Evolutionary conservation across 2,888 invertebrate genomes (phyloP), one percentile per base, ranked within the genome.

Genomic region (Nipponacmea schrenckii): DNA sequence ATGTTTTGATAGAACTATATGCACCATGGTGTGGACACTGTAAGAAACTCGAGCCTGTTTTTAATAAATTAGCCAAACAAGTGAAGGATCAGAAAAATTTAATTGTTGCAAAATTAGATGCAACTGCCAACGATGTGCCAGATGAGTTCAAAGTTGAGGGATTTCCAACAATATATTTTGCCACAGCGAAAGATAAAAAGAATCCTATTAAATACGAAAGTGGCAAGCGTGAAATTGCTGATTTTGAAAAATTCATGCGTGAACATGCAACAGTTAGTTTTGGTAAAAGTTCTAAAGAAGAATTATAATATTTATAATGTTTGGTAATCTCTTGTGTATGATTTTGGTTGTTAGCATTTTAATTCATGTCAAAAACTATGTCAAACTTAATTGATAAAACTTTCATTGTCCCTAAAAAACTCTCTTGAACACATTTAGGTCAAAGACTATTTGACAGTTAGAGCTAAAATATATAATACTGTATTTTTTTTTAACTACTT

Each of bases 11-110:
- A 71, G 91, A 91, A 79, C 89, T 92, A 77, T 91, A 91, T 79
- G 91, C 92, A 7, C 92, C 92, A 2, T 92, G 91, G 91, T 91
- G 91, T 81, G 91, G 91, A 2, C 91, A 91, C 78, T 91, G 91
- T 84, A 91, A 91, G 83, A 84, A 87, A 46, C 87, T 92, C 62
- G 91, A 91, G 76, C 91, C 91, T 15, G 84, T 85, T 14, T 91
- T 89, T 80, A 89, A 86, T 68, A 87, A 90, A 65, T 79, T 90
- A 10, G 89, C 87, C 20, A 88, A 88, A 75, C 80, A 85, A 64
- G 79, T 85, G 70, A 84, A 86, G 66, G 73, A 80, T 8, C 84
- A 85, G 72, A 84, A 84, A 70, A 83, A 88, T 72, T 69, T 89
- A 8, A 83, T 88, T 2, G 82, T 89, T 65, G 88, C 88, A n/a